Evolutionary conservation across 2,797 vertebrate genomes (phyloP).

Genomic region (Tachyglossus aculeatus): DNA sequence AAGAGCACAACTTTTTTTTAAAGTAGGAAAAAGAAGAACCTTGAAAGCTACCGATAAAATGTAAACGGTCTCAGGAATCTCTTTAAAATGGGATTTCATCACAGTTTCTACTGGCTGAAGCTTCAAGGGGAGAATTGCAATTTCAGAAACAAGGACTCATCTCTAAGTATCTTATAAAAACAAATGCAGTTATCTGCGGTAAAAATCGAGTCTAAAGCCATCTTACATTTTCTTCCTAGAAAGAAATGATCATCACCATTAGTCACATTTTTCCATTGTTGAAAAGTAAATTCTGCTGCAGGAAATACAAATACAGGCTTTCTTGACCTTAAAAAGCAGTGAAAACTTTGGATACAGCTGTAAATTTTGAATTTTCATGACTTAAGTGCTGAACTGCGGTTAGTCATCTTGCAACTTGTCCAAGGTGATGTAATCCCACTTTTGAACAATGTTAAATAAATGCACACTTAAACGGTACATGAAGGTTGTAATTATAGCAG

Average conservation of each 20-base stretch:
- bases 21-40: not conserved
- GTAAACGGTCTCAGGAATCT: not conserved
- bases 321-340: conserved; percentile 10
- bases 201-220: conserved; percentile 3
- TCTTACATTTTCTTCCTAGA: not conserved
- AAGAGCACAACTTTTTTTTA: not conserved
- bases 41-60: not conserved
- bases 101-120: conserved; percentile 3
- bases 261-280: not conserved
- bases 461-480: conserved; percentile 54
- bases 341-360: conserved; percentile 6
- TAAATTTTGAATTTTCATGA: conserved; percentile 13
- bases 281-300: conserved; percentile 29
- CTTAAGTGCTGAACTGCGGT: conserved; percentile 14
- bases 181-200: not conserved
- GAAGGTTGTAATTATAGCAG: conserved; percentile 62
- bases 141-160: not conserved
- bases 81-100: conserved; percentile 1
- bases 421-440: conserved; percentile 49
- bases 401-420: conserved; percentile 53
- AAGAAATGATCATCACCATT: not conserved
- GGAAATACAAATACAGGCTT: conserved; percentile 22
- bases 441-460: conserved; percentile 56
- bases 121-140: conserved; percentile 14
- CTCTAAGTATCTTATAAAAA: conserved; percentile 7